Evolutionary conservation across 2,888 invertebrate species (phyloP).

Genomic region (Cryptocephalus moraei): DNA sequence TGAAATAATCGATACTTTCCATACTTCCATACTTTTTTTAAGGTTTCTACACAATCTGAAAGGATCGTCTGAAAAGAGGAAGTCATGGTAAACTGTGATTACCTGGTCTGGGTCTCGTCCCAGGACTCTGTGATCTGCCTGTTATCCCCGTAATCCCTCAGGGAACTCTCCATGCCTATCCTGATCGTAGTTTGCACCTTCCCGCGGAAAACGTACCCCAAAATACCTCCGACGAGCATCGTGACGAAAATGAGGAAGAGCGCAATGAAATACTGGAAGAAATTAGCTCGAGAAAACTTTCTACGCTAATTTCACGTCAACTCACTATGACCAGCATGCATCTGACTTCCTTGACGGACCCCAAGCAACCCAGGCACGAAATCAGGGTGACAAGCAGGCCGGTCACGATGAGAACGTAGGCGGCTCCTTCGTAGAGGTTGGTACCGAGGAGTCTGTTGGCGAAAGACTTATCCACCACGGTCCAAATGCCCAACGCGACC

Average conservation of each 20-base stretch:
- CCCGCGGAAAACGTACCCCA: slow-evolving; percentile 83
- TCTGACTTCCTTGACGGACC: slow-evolving; percentile 88
- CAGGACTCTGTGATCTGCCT: slow-evolving; percentile 68
- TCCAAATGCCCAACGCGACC: slow-evolving; percentile 74
- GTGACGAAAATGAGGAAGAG: slow-evolving; percentile 82
- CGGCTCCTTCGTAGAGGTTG: slow-evolving; percentile 77
- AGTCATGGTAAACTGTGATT: neutral
- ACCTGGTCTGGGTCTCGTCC: slow-evolving; percentile 76
- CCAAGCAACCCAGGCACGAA: slow-evolving; percentile 85
- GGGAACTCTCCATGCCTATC: slow-evolving; percentile 67
- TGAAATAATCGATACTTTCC: no score
- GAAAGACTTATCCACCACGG: slow-evolving; percentile 72
- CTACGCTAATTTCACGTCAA: slow-evolving; percentile 10
- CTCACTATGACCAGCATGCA: slow-evolving; percentile 86
- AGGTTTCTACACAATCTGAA: no score
- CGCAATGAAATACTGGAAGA: slow-evolving; percentile 75
- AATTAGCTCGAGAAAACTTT: slow-evolving; percentile 5
- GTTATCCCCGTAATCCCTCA: slow-evolving; percentile 61
- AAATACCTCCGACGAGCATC: slow-evolving; percentile 81
- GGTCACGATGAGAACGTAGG: slow-evolving; percentile 73
- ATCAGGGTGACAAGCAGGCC: slow-evolving; percentile 73
- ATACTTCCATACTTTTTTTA: no score
- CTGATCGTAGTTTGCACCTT: slow-evolving; percentile 68
- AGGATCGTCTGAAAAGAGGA: no score
- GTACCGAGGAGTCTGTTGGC: slow-evolving; percentile 78